Base-by-base conservation (phyloP, 2,888 invertebrate species). In the Eugnorisma glareosa region DNA sequence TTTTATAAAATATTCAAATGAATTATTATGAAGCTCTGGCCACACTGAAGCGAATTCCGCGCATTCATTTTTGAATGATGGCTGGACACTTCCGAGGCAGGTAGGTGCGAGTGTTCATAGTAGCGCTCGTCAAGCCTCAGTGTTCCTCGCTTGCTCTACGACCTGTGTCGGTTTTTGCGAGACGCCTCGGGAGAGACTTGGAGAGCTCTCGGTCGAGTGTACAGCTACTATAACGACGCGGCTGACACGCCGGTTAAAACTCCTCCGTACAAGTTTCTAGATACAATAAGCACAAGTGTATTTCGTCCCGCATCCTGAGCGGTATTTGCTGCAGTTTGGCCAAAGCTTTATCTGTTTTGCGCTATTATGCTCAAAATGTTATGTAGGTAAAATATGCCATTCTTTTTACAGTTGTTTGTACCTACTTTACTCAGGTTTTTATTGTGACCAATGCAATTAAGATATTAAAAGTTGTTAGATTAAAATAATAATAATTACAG, bases 391-490 rank as follows among this genome's bases (percentile, higher is more conserved):
- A 43, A 24, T 28, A 78, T 28, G 28, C n/a, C 24, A 35, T 48
- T 59, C 1, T 54, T 67, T 37, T 6, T 18, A 8, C n/a, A 61
- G 13, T 31, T 48, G 18, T 61, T 48, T 59, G 4, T 59, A 40
- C 11, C 18, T 48, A 40, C 15, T 7, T 37, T 48, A 48, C 2
- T 48, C 37, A 31, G 18, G n/a, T 37, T 37, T 63, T 37, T 37
- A 63, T 37, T 37, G 24, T 63, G 37, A 37, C 35, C 11, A 63
- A 80, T 73, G 61, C 51, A 73, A 43, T 63, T 43, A 43, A 69
- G 64, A 18, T 59, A 28, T 18, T 43, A 21, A 40, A 61, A 70
- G 31, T 61, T 35, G 61, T 35, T 35, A 37, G 13, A 63, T 37
- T 24, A n/a, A 37, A 64, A 40, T 64, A 64, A 64, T 64, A 64